Evolutionary conservation across 2,797 vertebrate genomes (phyloP).

Genomic region (Manis crassicaudata): DNA sequence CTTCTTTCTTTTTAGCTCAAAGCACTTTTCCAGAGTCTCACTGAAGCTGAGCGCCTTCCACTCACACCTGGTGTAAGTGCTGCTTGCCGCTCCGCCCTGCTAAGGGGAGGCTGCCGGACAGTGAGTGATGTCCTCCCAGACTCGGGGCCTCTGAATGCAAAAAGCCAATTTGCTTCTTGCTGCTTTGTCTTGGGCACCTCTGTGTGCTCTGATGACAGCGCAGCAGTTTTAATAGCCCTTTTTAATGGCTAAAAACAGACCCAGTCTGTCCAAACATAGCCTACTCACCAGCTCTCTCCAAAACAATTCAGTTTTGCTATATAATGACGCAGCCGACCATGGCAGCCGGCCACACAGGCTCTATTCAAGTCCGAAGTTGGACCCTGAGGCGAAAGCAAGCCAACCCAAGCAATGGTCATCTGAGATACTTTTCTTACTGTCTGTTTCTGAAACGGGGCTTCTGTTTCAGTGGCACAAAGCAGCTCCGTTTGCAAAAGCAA

Average conservation of each 20-base stretch:
- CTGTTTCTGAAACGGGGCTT: slow-evolving; percentile 60
- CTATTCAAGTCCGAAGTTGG: slow-evolving; percentile 71
- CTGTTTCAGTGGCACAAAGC: slow-evolving; percentile 60
- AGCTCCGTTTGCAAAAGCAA: slow-evolving; percentile 71
- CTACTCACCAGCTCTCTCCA: slow-evolving; percentile 76
- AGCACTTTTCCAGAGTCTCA: slow-evolving; percentile 34
- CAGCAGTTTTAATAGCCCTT: slow-evolving; percentile 70
- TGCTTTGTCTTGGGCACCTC: slow-evolving; percentile 63
- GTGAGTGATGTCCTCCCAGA: neutral
- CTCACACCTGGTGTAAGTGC: neutral
- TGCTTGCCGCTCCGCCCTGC: neutral
- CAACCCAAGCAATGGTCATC: slow-evolving; percentile 48
- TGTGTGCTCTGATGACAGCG: slow-evolving; percentile 73
- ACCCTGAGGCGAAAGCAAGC: slow-evolving; percentile 74
- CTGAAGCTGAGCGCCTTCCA: slow-evolving; percentile 13
- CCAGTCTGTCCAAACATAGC: slow-evolving; percentile 77
- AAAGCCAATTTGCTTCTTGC: slow-evolving; percentile 76
- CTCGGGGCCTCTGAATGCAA: slow-evolving; percentile 46
- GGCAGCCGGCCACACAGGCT: slow-evolving; percentile 74
- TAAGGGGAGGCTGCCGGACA: slow-evolving; percentile 59
- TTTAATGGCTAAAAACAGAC: slow-evolving; percentile 79
- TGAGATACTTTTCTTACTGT: slow-evolving; percentile 67
- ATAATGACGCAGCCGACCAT: slow-evolving; percentile 72
- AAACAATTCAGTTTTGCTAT: slow-evolving; percentile 79
- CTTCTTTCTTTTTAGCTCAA: slow-evolving; percentile 5